These are phyloP conservation scores for Lagorchestes hirsutus DNA, from an alignment of 2,797 vertebrate species.

Conservation along the genomic window DNA sequence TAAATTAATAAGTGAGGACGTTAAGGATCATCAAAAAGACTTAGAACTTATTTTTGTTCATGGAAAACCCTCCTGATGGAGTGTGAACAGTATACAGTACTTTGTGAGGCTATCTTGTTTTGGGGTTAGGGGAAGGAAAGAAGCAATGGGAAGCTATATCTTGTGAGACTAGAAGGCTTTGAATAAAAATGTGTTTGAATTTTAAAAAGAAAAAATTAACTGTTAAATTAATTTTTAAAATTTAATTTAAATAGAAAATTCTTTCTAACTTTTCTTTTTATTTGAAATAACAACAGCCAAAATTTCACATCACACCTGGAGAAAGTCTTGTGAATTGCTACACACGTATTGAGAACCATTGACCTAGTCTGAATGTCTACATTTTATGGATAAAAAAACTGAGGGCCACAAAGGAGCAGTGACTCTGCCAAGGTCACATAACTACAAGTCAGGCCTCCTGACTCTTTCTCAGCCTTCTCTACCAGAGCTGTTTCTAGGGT, in stretches of 20 bases:
- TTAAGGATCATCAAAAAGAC: slow-evolving; percentile 74
- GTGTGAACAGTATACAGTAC: slow-evolving; percentile 87
- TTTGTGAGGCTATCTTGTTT: slow-evolving; percentile 89
- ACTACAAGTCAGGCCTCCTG: neutral
- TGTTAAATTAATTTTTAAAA: no score
- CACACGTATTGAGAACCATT: neutral
- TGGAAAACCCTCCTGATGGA: slow-evolving; percentile 86
- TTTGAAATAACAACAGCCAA: neutral
- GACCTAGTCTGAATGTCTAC: neutral
- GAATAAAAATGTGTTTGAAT: slow-evolving; percentile 90
- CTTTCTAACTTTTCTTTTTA: neutral
- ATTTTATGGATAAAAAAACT: neutral
- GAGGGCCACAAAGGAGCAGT: neutral
- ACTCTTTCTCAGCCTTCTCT: neutral
- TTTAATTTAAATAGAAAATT: no score
- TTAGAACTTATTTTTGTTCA: slow-evolving; percentile 84
- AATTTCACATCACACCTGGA: neutral
- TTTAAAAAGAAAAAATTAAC: slow-evolving; percentile 59
- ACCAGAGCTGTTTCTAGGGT: neutral
- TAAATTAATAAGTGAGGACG: slow-evolving; percentile 78
- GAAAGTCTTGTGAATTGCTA: neutral
- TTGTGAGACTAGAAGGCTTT: slow-evolving; percentile 87
- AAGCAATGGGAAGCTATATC: slow-evolving; percentile 76
- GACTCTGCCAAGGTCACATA: neutral
- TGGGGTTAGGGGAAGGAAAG: slow-evolving; percentile 57